These are phyloP conservation scores for Pelochelys cantorii DNA, from an alignment of 2,797 vertebrate genomes.

Conservation along the genomic window DNA sequence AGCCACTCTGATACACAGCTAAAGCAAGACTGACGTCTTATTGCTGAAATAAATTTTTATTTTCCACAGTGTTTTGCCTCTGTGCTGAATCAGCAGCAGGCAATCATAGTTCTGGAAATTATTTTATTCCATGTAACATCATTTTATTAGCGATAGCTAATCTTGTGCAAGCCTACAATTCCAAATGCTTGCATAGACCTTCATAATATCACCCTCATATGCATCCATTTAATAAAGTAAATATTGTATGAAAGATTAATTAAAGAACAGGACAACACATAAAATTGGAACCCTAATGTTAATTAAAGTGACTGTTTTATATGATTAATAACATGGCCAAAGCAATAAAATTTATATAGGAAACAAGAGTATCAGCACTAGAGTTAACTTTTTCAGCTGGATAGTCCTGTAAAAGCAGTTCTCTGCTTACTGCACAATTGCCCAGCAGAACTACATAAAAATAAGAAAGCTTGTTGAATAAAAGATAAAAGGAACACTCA, in stretches of 20 bases:
- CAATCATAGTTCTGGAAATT: not conserved
- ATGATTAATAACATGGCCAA: not conserved
- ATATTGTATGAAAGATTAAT: not conserved
- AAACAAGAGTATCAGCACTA: not conserved
- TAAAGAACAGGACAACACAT: not conserved
- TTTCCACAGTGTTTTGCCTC: not conserved
- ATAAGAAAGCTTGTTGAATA: no score
- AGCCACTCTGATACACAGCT: not conserved
- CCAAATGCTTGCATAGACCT: not conserved
- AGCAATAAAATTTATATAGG: not conserved
- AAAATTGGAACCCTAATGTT: not conserved
- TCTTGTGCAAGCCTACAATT: not conserved
- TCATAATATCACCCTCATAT: not conserved
- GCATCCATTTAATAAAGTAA: not conserved
- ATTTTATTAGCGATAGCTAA: not conserved
- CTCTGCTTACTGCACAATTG: no score
- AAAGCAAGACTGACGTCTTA: not conserved
- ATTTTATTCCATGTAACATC: not conserved
- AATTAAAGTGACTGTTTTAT: not conserved
- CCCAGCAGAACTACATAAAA: no score
- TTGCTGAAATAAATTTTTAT: not conserved
- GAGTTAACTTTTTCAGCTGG: no score
- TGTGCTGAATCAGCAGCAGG: not conserved
- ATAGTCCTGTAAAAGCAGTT: no score
- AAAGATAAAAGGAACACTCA: no score